phyloP scores from a whole-genome alignment of 2,113 vertebrate genomes.

The Buteo buteo region DNA sequence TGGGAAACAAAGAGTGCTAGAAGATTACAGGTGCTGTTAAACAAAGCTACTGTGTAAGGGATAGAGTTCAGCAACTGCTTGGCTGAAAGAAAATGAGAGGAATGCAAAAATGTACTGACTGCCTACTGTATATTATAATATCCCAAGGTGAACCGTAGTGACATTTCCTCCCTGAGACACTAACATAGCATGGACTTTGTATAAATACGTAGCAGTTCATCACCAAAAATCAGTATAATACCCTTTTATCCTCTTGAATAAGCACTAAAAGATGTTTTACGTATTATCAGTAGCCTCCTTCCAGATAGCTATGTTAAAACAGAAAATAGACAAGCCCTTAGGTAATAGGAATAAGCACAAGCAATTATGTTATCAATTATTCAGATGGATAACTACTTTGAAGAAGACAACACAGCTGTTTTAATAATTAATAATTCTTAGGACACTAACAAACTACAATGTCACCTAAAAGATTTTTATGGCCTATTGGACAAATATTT shows the following conservation, averaged over 20 bases:
- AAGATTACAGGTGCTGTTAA: neutral
- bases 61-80: neutral
- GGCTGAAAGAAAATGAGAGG: neutral
- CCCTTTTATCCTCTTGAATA: neutral
- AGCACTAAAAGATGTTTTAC: neutral
- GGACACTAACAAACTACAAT: conserved; percentile 24
- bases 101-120: neutral
- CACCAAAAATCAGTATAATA: neutral
- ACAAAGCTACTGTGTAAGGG: neutral
- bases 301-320: neutral
- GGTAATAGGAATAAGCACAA: conserved; percentile 30
- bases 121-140: neutral
- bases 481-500: neutral
- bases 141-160: neutral
- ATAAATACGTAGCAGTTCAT: neutral
- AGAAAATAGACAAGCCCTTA: neutral
- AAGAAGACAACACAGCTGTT: conserved; percentile 62
- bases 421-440: conserved; percentile 76
- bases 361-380: conserved; percentile 78
- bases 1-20: neutral
- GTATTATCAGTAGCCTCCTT: neutral
- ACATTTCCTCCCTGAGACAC: neutral
- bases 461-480: neutral
- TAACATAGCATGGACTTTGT: neutral
- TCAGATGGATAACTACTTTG: conserved; percentile 76